Conservation (phyloP, 2,888 invertebrate species). For the Ophioninae sp. region DNA sequence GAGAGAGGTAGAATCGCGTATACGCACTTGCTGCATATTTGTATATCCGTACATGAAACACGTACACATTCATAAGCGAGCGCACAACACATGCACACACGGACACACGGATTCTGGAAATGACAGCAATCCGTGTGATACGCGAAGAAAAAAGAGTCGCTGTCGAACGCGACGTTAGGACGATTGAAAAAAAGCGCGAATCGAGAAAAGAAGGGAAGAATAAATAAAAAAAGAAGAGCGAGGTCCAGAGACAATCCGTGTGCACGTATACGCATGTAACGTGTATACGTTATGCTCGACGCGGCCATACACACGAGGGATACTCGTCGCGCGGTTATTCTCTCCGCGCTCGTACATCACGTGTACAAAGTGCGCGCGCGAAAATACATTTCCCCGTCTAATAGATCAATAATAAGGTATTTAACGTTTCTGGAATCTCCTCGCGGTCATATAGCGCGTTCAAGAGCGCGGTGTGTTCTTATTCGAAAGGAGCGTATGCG, state of each 20-base stretch:
- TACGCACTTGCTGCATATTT: conserved; percentile 65
- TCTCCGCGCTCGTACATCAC: conserved; percentile 65
- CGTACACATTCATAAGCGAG: conserved; percentile 40
- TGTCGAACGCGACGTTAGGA: conserved; percentile 12
- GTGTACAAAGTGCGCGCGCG: conserved; percentile 74
- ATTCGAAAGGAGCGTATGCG: conserved; percentile 24
- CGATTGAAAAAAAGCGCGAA: conserved; percentile 10
- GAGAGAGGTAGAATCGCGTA: conserved; percentile 68
- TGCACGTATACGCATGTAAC: conserved; percentile 17
- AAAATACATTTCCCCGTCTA: conserved; percentile 74
- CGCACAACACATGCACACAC: neutral
- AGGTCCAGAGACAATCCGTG: neutral
- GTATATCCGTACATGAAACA: conserved; percentile 2
- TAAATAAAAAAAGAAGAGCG: neutral
- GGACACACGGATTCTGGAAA: neutral
- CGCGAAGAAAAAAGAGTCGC: conserved; percentile 3
- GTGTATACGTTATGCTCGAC: conserved; percentile 22
- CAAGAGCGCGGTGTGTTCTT: conserved; percentile 50
- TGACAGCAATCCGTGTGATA: neutral
- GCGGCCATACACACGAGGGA: conserved; percentile 35
- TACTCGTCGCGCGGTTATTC: conserved; percentile 1
- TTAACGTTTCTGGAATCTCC: conserved; percentile 73
- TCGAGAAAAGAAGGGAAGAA: neutral
- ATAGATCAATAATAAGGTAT: conserved; percentile 81
- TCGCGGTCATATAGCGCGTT: conserved; percentile 48